Evolutionary conservation across 2,888 invertebrate species (phyloP).

Genomic region (Stenolophus ochropezus): DNA sequence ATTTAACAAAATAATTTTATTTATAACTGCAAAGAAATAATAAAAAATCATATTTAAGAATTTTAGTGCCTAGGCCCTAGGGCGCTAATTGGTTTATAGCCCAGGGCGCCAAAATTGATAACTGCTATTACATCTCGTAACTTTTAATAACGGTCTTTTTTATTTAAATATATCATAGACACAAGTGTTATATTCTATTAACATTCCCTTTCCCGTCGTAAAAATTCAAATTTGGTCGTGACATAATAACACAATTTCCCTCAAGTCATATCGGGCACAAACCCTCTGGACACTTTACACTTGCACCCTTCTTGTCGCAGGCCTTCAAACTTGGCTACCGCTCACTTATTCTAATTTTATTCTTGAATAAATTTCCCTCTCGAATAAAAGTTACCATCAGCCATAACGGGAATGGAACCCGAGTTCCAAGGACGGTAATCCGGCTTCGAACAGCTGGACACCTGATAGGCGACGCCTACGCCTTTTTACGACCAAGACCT

Average conservation of each 20-base stretch:
- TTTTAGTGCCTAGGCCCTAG: no score
- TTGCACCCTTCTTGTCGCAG: conserved; percentile 5
- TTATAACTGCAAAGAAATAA: no score
- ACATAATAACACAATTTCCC: conserved; percentile 18
- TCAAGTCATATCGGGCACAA: conserved; percentile 8
- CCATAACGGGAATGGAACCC: neutral
- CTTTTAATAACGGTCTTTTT: no score
- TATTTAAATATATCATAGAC: neutral
- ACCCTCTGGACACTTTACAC: neutral
- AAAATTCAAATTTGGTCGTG: conserved; percentile 24
- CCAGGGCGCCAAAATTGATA: no score
- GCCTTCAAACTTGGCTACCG: conserved; percentile 44
- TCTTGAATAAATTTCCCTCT: conserved; percentile 42
- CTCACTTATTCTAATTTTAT: conserved; percentile 56
- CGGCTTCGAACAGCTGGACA: neutral
- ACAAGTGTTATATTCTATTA: neutral
- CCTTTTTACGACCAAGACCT: conserved; percentile 5
- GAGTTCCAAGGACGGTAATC: conserved; percentile 17
- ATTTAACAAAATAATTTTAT: no score
- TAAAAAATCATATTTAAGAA: no score
- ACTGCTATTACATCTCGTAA: no score
- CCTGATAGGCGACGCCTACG: neutral
- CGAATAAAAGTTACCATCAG: conserved; percentile 43
- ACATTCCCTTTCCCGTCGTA: conserved; percentile 10
- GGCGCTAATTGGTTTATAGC: no score